These are phyloP conservation scores for Holacanthus passer DNA, from an alignment of 2,113 vertebrate species.

Conservation along the genomic window DNA sequence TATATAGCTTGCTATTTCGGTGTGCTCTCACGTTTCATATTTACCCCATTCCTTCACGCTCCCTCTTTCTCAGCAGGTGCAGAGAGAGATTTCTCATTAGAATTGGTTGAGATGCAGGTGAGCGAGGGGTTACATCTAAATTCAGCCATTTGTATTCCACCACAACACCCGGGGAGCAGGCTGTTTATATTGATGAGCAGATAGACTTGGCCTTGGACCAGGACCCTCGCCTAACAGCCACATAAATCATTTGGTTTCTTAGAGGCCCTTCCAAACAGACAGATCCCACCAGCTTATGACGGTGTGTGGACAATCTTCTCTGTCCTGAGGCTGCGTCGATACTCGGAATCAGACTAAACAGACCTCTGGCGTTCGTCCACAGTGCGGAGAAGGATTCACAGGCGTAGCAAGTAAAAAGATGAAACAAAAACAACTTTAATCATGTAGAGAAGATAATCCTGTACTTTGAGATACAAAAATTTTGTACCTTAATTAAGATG, in stretches of 20 bases:
- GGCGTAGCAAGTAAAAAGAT: not conserved
- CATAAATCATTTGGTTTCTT: conserved; percentile 69
- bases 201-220: conserved; percentile 71
- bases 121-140: conserved; percentile 70
- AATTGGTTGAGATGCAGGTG: conserved; percentile 66
- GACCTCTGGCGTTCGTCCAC: not conserved
- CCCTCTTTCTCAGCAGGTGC: conserved; percentile 17
- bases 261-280: conserved; percentile 41
- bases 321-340: conserved; percentile 35
- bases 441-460: not conserved
- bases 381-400: conserved; percentile 5
- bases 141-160: conserved; percentile 75
- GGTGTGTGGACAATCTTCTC: conserved; percentile 38
- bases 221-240: conserved; percentile 57
- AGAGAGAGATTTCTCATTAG: conserved; percentile 64
- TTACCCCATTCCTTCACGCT: conserved; percentile 14
- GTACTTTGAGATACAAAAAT: not conserved
- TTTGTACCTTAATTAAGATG: not conserved
- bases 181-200: conserved; percentile 74
- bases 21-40: conserved; percentile 20
- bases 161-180: conserved; percentile 38
- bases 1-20: not conserved
- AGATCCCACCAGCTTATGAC: conserved; percentile 44
- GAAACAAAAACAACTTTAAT: not conserved
- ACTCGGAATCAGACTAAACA: conserved; percentile 23